These are phyloP conservation scores for Melanocharis versteri DNA, from an alignment of 2,113 vertebrate species.

Conservation along the genomic window DNA sequence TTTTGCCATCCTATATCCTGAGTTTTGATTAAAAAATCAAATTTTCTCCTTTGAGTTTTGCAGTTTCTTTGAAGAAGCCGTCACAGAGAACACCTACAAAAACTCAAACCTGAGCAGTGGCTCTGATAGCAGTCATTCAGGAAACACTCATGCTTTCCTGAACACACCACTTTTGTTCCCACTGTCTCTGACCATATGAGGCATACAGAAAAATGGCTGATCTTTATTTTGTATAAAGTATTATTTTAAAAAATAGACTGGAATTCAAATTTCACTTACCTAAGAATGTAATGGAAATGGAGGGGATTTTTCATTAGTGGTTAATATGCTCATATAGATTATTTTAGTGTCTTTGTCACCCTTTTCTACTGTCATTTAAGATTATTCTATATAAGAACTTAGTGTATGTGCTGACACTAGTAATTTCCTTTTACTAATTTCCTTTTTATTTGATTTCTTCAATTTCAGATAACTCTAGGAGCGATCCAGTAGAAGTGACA, in stretches of 20 bases:
- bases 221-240: neutral
- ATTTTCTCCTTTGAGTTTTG: neutral
- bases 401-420: neutral
- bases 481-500: conserved; percentile 70
- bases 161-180: neutral
- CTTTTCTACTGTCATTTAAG: neutral
- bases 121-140: neutral
- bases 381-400: neutral
- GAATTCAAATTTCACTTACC: neutral
- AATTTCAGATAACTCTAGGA: conserved; percentile 48
- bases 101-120: neutral
- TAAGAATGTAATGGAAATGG: neutral
- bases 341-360: neutral
- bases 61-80: neutral
- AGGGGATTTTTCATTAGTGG: accelerated
- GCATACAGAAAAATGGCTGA: neutral
- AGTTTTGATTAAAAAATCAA: neutral
- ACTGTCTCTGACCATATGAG: neutral
- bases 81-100: neutral
- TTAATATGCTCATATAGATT: neutral
- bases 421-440: neutral
- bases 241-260: neutral
- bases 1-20: neutral
- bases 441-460: neutral
- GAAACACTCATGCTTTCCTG: neutral